Base-by-base conservation (phyloP, 2,113 vertebrate genomes). In the Zosterops lateralis region DNA sequence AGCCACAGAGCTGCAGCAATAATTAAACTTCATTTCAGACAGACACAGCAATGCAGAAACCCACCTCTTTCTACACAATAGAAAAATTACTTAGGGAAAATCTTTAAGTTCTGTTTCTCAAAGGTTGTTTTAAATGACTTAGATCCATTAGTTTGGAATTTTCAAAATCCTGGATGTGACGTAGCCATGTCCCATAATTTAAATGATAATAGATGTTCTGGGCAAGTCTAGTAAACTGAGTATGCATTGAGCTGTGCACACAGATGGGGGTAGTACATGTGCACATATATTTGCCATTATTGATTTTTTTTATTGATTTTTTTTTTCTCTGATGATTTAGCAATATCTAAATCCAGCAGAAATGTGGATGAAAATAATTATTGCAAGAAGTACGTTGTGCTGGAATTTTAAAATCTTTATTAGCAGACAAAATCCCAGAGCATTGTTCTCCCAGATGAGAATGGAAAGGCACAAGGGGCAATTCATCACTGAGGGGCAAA, bases 241-340 rank as follows among this genome's bases (percentile, higher is more conserved):
- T 28, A 9, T 47, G 6, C 21, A 2, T 2, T 42, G 74, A 44
- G 32, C 24, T 54, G 29, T 53, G 34, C 44, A 28, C 31, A 45
- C 19, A 12, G 20, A 12, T 1, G 1, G 12, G 8, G 25, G 17
- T 40, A 10, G 25, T 29, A 21, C 0, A 1, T 28, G 56, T 54
- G 42, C 51, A 17, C 9, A 1, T 58, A 7, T 56, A 51, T 91
- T 73, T 78, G 40, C 29, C 6, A 18, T 56, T 84, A 67, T n/a
- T 74, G 44, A 38, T 68, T 75, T 32, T 32, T 29, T 53, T 32
- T 1, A 70, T 83, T 70, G 71, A 83, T 56, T 80, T 64, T 29
- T 54, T 31, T 57, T 58, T 44, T 24, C 32, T 45, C 32, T 84
- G 64, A 62, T 89, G 80, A 58, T 64, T 81, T 93, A 78, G 18